A percentile compares a stretch with the other conserved stretches of the same genome.
Conservation (phyloP, 2,888 invertebrate species). For the Parnassius smintheus region DNA sequence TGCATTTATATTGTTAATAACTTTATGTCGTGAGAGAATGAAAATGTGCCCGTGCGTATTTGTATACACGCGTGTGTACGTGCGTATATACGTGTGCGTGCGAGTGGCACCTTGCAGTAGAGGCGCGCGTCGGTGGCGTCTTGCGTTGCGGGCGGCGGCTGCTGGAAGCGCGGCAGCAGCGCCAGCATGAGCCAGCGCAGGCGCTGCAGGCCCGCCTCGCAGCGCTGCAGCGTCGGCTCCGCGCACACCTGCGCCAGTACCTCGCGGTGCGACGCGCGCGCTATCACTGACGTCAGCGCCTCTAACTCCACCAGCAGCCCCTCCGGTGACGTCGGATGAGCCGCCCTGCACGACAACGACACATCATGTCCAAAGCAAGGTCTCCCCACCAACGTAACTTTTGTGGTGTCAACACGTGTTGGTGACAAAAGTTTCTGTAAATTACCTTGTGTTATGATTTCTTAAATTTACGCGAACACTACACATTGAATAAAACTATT, state of each 20-base stretch:
- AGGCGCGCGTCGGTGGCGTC: constrained; percentile 37
- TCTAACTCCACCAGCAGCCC: constrained; percentile 88
- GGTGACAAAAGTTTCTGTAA: no score
- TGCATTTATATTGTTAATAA: no score
- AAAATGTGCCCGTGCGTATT: no score
- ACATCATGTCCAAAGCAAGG: no score
- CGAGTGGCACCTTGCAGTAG: constrained; percentile 52
- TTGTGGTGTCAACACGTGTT: no score
- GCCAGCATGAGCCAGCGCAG: constrained; percentile 88
- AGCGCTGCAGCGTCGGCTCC: constrained; percentile 63
- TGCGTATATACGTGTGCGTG: constrained; percentile 30
- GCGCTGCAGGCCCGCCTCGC: constrained; percentile 83
- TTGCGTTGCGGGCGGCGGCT: constrained; percentile 46
- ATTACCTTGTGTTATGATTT: no score
- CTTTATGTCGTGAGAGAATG: no score
- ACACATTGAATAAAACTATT: no score
- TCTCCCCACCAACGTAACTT: no score
- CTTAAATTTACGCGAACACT: no score
- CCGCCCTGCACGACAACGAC: constrained; percentile 47
- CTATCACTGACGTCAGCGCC: constrained; percentile 87
- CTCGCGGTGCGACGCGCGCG: constrained; percentile 83
- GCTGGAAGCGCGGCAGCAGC: constrained; percentile 86
- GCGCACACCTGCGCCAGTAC: constrained; percentile 52
- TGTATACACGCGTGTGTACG: no score
- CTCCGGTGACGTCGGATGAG: constrained; percentile 82